Conservation (phyloP, 2,113 vertebrate genomes). For the Phylloscopus whistleri region DNA sequence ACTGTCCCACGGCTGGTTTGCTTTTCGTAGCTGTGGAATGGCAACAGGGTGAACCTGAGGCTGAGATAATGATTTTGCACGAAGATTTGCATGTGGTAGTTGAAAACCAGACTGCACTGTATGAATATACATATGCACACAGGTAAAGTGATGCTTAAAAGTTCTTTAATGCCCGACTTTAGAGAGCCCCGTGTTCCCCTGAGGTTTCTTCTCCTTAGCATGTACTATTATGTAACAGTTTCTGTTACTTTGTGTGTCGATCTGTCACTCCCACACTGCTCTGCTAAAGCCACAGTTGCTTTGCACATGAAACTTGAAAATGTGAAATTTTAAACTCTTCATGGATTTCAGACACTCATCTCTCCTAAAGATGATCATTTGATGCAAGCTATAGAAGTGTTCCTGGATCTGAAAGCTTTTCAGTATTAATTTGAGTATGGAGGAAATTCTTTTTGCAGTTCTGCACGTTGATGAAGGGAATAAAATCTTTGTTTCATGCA, state of each 20-base stretch:
- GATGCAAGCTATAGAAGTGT: background rate
- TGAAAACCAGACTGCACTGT: background rate
- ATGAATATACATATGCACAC: background rate
- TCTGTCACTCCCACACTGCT: background rate
- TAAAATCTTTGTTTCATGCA: background rate
- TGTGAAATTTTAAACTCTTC: background rate
- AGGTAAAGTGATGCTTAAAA: background rate
- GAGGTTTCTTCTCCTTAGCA: background rate
- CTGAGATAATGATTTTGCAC: background rate
- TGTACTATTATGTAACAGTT: background rate
- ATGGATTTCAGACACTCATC: background rate
- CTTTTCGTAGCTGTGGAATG: background rate
- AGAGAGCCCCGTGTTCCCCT: background rate
- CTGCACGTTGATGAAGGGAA: background rate
- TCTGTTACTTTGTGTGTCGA: background rate
- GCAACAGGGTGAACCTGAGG: background rate
- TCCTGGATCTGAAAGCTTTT: background rate
- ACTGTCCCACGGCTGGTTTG: background rate
- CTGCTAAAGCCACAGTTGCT: background rate
- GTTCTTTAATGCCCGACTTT: background rate
- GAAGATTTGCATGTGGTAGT: background rate
- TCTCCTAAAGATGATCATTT: background rate
- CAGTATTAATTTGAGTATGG: background rate
- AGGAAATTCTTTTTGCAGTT: background rate
- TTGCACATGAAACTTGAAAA: background rate